Base-by-base conservation (phyloP, 2,888 invertebrate genomes). In the Microchrysa polita region DNA sequence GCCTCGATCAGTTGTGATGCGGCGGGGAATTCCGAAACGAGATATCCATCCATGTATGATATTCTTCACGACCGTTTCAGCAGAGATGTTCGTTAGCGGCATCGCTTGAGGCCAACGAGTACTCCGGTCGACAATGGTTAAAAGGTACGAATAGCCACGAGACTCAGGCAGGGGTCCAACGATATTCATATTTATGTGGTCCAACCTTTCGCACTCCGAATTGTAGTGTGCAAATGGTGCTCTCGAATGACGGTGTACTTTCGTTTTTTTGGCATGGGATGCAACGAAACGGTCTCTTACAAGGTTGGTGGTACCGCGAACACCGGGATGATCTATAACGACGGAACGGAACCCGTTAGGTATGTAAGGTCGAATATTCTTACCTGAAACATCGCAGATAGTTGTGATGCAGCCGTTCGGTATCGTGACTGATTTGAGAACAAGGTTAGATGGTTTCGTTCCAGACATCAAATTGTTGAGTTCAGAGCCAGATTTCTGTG, bases 161-260 rank as follows among this genome's bases (percentile, higher is more conserved):
- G 79, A 79, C 1, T 67, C 5, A 16, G 83, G 81, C 4, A 85
- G 74, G 0, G 84, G 84, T 2, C 84, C 84, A 1, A 86, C 79
- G 7, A 86, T 76, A 77, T 86, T 84, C 5, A 86, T 78, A 77
- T 86, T 83, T 20, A 85, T 77, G 74, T 83, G 82, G 7, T 76
- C 73, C 77, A 86, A 60, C 5, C 72, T 59, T 14, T 23, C 5
- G 27, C 27, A 42, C 27, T 44, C 1, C 16, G 16, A 27, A 1
- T 9, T 2, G 40, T 42, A 59, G 2, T 5, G 27, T 14, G 12
- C 1, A 1, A 71, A 2, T 57, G 71, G 57, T n/a, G 57, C 44
- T 18, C 34, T 52, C 2, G 22, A 59, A 14, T 72, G 63, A 0
- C 27, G 40, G 1, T 22, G 5, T 1, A 72, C 34, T 60, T 72